Evolutionary conservation across 92 coral and sea anemone genomes (phyloP).

Genomic region (Epizoanthus fatuus): DNA sequence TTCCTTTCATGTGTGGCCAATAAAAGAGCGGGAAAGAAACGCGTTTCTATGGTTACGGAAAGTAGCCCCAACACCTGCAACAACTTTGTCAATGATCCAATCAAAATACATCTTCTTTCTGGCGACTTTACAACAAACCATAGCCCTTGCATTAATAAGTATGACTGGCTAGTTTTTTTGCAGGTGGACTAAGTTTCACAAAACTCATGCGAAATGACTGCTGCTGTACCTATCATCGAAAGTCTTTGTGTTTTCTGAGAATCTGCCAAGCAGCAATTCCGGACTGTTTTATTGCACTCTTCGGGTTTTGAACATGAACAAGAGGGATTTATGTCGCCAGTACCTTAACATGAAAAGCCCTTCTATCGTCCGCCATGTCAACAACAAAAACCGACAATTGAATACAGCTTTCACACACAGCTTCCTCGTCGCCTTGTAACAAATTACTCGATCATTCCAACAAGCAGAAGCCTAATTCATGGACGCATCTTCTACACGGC

Average conservation of each 20-base stretch:
- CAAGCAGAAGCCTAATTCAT: not conserved
- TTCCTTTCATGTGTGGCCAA: not conserved
- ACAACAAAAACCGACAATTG: slow-evolving; percentile 16
- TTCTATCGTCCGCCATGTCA: not conserved
- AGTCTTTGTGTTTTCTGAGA: not conserved
- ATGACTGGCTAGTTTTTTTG: slow-evolving; percentile 19
- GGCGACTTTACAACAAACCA: slow-evolving; percentile 27
- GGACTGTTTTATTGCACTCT: not conserved
- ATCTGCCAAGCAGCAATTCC: not conserved
- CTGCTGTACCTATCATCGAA: not conserved
- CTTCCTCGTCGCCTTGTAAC: slow-evolving; percentile 22
- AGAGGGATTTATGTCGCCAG: slow-evolving; percentile 7
- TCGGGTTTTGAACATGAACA: not conserved
- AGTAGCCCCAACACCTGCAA: slow-evolving; percentile 83
- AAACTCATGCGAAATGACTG: not conserved
- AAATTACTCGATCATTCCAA: not conserved
- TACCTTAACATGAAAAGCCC: not conserved
- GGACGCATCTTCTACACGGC: not conserved
- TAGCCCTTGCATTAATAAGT: slow-evolving; percentile 23
- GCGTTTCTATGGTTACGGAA: slow-evolving; percentile 68
- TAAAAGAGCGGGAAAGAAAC: slow-evolving; percentile 23
- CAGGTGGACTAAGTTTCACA: slow-evolving; percentile 23
- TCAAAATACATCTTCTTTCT: slow-evolving; percentile 63
- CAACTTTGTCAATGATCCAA: slow-evolving; percentile 66
- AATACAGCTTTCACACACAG: not conserved